Percentiles rank a stretch among this genome's conserved stretches.
These are phyloP conservation scores for Spea hammondii DNA, from an alignment of 2,797 vertebrate genomes.

Conservation along the genomic window DNA sequence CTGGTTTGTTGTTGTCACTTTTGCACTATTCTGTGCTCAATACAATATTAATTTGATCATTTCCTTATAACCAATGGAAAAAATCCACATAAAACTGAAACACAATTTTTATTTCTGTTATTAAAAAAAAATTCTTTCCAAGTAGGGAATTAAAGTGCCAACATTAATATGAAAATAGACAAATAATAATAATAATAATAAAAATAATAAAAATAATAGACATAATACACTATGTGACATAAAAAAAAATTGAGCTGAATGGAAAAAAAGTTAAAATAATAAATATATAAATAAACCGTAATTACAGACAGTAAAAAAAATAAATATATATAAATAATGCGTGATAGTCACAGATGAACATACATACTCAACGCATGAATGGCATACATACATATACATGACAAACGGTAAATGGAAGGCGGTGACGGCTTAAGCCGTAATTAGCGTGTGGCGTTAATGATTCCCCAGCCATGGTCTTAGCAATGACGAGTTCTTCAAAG, in stretches of 20 bases:
- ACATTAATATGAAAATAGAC: slow-evolving; percentile 8
- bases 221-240: too few species aligned
- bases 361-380: slow-evolving; percentile 47
- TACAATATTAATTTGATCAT: too few species aligned
- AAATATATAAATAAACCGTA: too few species aligned
- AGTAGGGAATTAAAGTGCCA: slow-evolving; percentile 51
- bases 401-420: slow-evolving; percentile 44
- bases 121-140: slow-evolving; percentile 55
- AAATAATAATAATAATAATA: too few species aligned
- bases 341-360: slow-evolving; percentile 35
- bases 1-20: too few species aligned
- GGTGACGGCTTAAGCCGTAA: slow-evolving; percentile 49
- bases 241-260: too few species aligned
- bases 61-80: not conserved
- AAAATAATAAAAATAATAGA: too few species aligned
- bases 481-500: slow-evolving; percentile 50
- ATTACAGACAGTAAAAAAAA: too few species aligned
- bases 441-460: slow-evolving; percentile 47
- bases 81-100: slow-evolving; percentile 55
- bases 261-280: too few species aligned
- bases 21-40: too few species aligned
- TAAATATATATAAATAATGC: too few species aligned
- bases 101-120: slow-evolving; percentile 59
- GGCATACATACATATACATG: slow-evolving; percentile 6
- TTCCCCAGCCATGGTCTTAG: slow-evolving; percentile 54